phyloP scores from a whole-genome alignment of 2,797 vertebrate genomes.

The Labroides dimidiatus region DNA sequence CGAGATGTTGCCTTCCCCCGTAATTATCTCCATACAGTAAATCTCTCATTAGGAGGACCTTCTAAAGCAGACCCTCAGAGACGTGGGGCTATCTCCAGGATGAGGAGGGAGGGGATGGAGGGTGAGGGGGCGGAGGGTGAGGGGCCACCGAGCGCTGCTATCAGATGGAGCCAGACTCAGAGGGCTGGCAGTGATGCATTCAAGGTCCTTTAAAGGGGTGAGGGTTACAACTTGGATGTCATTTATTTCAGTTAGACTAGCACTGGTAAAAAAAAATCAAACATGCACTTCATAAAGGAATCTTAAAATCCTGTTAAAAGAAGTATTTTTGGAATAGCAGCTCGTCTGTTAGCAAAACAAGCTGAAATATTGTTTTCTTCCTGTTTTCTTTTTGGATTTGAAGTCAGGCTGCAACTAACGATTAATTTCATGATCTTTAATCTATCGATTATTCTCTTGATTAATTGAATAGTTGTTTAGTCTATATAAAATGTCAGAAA shows the following conservation, averaged over 20 bases:
- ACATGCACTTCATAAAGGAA: too few relatives aligned
- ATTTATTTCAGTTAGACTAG: not conserved
- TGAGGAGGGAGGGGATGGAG: conserved; percentile 23
- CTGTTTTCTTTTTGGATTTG: too few relatives aligned
- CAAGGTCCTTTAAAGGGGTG: conserved; percentile 4
- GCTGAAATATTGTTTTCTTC: too few relatives aligned
- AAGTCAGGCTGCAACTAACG: too few relatives aligned
- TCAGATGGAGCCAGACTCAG: conserved; percentile 22
- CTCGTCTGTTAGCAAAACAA: too few relatives aligned
- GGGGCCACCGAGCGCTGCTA: conserved; percentile 31
- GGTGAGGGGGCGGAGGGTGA: conserved; percentile 49
- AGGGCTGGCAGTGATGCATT: not conserved
- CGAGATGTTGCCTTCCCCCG: conserved; percentile 60
- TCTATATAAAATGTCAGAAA: too few relatives aligned
- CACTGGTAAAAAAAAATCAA: too few relatives aligned
- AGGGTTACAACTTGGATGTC: not conserved
- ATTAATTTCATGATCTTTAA: too few relatives aligned
- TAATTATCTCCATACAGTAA: conserved; percentile 80
- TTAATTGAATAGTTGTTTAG: too few relatives aligned
- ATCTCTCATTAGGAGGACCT: conserved; percentile 76
- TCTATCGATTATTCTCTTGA: too few relatives aligned
- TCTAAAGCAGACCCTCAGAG: conserved; percentile 60
- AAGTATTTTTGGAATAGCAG: too few relatives aligned
- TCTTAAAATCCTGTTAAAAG: too few relatives aligned
- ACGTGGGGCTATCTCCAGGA: conserved; percentile 43